phyloP scores from a whole-genome alignment of 1,140 invertebrate species.

The Pantala flavescens region DNA sequence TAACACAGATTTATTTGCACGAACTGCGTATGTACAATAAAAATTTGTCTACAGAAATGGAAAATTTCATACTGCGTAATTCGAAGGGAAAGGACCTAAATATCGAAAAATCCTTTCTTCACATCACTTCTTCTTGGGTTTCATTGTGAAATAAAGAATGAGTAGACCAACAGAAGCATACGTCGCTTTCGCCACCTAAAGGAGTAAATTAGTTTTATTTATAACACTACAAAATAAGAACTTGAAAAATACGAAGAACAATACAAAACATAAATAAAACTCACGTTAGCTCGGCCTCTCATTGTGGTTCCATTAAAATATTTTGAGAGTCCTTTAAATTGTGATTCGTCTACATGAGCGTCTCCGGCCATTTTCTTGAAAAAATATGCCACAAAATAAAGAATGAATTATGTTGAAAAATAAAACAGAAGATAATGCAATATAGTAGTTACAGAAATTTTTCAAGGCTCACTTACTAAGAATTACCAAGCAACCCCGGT shows the following conservation, averaged over 20 bases:
- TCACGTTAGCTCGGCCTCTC: constrained; percentile 53
- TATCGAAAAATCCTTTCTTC: neutral
- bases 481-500: too few species aligned
- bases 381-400: neutral
- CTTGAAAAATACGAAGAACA: neutral
- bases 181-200: constrained; percentile 51
- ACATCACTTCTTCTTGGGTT: constrained; percentile 46
- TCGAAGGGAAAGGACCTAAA: neutral
- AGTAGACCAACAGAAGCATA: constrained; percentile 45
- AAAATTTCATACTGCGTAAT: too few species aligned
- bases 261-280: constrained; percentile 27
- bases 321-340: constrained; percentile 46
- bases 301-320: constrained; percentile 51
- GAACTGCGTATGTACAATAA: too few species aligned
- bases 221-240: neutral
- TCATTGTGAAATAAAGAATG: constrained; percentile 45
- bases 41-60: too few species aligned
- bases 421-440: neutral
- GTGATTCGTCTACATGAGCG: constrained; percentile 34
- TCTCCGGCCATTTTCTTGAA: constrained; percentile 53
- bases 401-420: neutral
- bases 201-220: constrained; percentile 21
- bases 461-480: too few species aligned
- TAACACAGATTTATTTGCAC: too few species aligned
- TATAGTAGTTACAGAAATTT: too few species aligned